phyloP scores from a whole-genome alignment of 2,113 vertebrate species.

The Leucopternis melanops region DNA sequence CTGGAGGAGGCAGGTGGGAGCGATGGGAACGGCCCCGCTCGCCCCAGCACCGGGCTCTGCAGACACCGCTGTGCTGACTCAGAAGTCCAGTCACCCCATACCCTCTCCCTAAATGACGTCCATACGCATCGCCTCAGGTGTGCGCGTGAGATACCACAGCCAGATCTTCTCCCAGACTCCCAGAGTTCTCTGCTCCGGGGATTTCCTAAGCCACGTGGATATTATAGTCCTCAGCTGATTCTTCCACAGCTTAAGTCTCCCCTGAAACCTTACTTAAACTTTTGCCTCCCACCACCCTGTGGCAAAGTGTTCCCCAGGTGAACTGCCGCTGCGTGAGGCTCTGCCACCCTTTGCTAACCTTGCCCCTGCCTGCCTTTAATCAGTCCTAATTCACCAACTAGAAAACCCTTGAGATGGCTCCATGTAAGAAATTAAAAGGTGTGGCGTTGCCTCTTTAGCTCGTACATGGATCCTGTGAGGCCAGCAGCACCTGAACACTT shows the following conservation, averaged over 20 bases:
- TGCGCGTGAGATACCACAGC: neutral
- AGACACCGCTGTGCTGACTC: neutral
- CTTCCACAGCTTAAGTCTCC: neutral
- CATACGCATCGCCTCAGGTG: fast-evolving
- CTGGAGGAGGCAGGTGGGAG: neutral
- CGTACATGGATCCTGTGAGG: fast-evolving
- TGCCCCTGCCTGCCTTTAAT: neutral
- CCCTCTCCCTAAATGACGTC: neutral
- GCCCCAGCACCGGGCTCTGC: neutral
- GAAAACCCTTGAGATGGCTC: neutral
- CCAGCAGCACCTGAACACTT: neutral
- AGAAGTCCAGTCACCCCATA: neutral
- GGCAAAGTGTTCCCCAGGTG: neutral
- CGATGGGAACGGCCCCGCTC: fast-evolving
- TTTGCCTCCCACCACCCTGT: neutral
- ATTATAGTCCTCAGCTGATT: neutral
- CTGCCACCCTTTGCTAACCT: neutral
- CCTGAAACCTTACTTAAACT: neutral
- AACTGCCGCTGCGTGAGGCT: fast-evolving
- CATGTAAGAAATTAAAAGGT: neutral
- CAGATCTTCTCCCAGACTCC: neutral
- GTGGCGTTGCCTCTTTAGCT: neutral
- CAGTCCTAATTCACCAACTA: neutral
- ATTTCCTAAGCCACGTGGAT: neutral
- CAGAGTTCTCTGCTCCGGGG: neutral